Conservation (phyloP, 2,888 invertebrate genomes). For the Leistus spinibarbis region DNA sequence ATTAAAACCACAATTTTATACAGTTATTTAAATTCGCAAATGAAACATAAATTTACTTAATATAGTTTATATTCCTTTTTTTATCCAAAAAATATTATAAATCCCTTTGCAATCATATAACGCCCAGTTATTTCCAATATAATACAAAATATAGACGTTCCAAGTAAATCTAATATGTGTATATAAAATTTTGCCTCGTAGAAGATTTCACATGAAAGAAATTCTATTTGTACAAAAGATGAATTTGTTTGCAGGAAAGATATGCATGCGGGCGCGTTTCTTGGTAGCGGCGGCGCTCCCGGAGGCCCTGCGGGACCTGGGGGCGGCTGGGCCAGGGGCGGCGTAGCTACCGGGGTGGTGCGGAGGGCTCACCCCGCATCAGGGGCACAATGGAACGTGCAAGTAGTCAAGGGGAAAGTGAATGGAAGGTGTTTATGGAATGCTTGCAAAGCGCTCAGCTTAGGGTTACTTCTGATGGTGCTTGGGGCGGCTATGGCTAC, state of each 20-base stretch:
- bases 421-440: conserved; percentile 91
- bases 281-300: conserved; percentile 50
- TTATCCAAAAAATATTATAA: too few species aligned
- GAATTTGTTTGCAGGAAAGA: conserved; percentile 2
- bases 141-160: too few species aligned
- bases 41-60: too few species aligned
- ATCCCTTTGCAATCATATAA: too few species aligned
- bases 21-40: too few species aligned
- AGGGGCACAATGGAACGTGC: conserved; percentile 84
- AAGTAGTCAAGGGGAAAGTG: conserved; percentile 86
- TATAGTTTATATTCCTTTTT: too few species aligned
- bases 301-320: neutral
- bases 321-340: conserved; percentile 55
- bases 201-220: too few species aligned
- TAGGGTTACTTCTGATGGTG: conserved; percentile 85
- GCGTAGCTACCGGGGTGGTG: conserved; percentile 58
- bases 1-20: too few species aligned
- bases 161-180: too few species aligned
- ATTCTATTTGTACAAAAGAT: too few species aligned
- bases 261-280: conserved; percentile 52
- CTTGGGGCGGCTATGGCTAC: conserved; percentile 93
- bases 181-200: too few species aligned
- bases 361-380: conserved; percentile 77
- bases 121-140: too few species aligned
- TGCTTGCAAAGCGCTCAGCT: conserved; percentile 88